Evolutionary conservation across 2,888 invertebrate species (phyloP).

Genomic region (Tetropium fuscum): DNA sequence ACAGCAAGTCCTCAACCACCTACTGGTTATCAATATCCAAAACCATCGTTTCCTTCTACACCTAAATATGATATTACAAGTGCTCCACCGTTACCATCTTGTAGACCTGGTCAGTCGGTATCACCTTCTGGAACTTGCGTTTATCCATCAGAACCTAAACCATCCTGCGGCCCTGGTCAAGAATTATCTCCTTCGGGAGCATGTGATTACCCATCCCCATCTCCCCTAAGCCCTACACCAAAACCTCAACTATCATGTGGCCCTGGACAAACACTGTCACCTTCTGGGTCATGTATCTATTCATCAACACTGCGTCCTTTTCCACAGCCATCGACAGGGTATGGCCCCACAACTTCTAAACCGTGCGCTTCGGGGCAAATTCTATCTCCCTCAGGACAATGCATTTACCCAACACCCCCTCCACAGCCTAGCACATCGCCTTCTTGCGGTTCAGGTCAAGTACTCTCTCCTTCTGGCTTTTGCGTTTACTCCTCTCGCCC

Average conservation of each 20-base stretch:
- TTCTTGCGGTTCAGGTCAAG: slow-evolving; percentile 31
- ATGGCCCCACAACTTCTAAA: slow-evolving; percentile 30
- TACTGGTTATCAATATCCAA: too few species aligned
- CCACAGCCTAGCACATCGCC: slow-evolving; percentile 12
- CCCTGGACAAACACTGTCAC: slow-evolving; percentile 30
- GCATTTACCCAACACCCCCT: slow-evolving; percentile 29
- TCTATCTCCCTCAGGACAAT: slow-evolving; percentile 38
- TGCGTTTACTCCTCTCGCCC: slow-evolving; percentile 30
- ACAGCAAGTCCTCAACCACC: neutral
- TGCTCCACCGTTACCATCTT: slow-evolving; percentile 23
- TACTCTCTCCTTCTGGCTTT: slow-evolving; percentile 31
- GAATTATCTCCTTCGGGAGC: slow-evolving; percentile 29
- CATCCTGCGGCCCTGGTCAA: slow-evolving; percentile 38
- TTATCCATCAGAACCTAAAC: neutral
- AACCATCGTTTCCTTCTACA: neutral
- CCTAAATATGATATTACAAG: too few species aligned
- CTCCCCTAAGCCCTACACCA: neutral
- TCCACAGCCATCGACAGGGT: slow-evolving; percentile 10
- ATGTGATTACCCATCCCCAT: slow-evolving; percentile 20
- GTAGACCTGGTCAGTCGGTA: slow-evolving; percentile 23
- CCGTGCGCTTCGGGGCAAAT: slow-evolving; percentile 38
- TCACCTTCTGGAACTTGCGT: slow-evolving; percentile 21
- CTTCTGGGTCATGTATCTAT: slow-evolving; percentile 23
- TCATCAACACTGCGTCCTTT: too few species aligned
- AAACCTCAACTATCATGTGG: slow-evolving; percentile 13